phyloP scores from a whole-genome alignment of 37 sponge, comb jelly and placozoan genomes.

The Halichondria panicea region DNA sequence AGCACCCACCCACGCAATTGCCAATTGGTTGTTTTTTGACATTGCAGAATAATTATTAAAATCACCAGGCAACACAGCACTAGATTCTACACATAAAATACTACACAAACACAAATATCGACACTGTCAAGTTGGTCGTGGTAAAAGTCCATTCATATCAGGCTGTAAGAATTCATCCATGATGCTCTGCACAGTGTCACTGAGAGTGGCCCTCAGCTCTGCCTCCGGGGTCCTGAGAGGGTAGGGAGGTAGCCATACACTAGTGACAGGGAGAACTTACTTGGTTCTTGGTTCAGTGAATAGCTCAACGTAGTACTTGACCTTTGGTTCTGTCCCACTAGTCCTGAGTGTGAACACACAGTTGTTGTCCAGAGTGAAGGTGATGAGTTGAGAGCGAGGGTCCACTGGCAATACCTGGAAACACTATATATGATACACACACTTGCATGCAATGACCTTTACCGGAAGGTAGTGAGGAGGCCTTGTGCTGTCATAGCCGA shows the following conservation, averaged over 20 bases:
- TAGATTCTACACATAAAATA: too few species aligned
- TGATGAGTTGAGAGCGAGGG: constrained; percentile 84
- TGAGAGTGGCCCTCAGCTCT: constrained; percentile 15
- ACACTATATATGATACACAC: background rate
- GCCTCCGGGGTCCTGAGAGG: constrained; percentile 22
- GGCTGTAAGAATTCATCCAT: constrained; percentile 68
- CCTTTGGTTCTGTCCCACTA: constrained; percentile 98
- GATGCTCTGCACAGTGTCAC: constrained; percentile 18
- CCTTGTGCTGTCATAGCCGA: constrained; percentile 88
- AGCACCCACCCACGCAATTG: too few species aligned
- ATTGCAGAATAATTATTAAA: too few species aligned
- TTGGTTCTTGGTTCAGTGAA: constrained; percentile 46
- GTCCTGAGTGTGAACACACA: constrained; percentile 95
- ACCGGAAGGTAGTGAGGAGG: constrained; percentile 76
- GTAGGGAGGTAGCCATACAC: background rate
- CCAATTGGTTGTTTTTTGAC: too few species aligned
- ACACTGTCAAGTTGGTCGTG: constrained; percentile 18
- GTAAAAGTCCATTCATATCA: constrained; percentile 55
- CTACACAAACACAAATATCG: too few species aligned
- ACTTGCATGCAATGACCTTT: constrained; percentile 14
- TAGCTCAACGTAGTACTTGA: constrained; percentile 96
- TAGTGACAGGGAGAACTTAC: constrained; percentile 13
- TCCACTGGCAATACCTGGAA: constrained; percentile 77
- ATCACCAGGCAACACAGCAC: too few species aligned
- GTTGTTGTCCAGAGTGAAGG: constrained; percentile 81